phyloP scores from a whole-genome alignment of 2,888 invertebrate species.

The Meganola albula region DNA sequence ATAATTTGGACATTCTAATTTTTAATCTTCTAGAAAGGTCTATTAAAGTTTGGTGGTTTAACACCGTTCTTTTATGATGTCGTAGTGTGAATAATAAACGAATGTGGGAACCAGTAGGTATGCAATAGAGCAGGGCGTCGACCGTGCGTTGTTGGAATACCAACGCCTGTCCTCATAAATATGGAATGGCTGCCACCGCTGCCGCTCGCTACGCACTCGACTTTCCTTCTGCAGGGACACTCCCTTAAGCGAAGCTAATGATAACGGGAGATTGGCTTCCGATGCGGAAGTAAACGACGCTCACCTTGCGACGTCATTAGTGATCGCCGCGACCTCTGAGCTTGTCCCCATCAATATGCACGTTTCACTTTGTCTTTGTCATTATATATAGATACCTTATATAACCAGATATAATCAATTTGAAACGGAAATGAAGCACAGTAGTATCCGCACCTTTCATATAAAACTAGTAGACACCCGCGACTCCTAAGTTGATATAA shows the following conservation, averaged over 20 bases:
- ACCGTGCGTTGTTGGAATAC: constrained; percentile 58
- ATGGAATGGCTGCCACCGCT: constrained; percentile 51
- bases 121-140: constrained; percentile 53
- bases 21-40: constrained; percentile 3
- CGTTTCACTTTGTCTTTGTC: constrained; percentile 23
- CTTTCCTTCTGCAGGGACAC: constrained; percentile 59
- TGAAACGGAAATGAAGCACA: no score
- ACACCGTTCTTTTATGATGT: constrained; percentile 11
- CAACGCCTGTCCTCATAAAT: constrained; percentile 56
- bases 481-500: no score
- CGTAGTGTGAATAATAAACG: constrained; percentile 26
- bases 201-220: constrained; percentile 28
- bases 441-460: no score
- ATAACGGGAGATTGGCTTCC: constrained; percentile 49
- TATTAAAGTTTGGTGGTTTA: constrained; percentile 5
- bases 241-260: constrained; percentile 38
- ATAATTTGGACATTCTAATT: background rate
- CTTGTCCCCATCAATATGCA: constrained; percentile 18
- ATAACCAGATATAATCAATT: constrained; percentile 15
- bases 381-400: no score
- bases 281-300: constrained; percentile 35
- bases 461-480: no score
- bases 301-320: constrained; percentile 35
- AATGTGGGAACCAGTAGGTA: constrained; percentile 43
- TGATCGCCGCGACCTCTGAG: constrained; percentile 18